Conservation (phyloP, 2,113 vertebrate genomes). For the Onychostoma macrolepis region DNA sequence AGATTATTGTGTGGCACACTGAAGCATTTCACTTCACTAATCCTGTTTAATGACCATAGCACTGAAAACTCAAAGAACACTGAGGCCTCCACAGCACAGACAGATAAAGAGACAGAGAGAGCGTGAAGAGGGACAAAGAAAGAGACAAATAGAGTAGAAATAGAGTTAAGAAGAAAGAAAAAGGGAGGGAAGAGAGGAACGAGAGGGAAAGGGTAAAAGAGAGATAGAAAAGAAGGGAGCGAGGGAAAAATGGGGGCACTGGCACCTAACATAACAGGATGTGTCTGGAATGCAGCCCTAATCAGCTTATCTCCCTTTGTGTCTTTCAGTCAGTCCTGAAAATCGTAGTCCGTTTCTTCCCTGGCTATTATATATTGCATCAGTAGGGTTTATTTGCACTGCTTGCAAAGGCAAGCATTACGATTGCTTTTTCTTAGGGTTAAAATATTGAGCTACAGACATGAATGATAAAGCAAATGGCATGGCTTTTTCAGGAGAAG, state of each 20-base stretch:
- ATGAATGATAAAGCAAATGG: background rate
- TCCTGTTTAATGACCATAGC: conserved; percentile 69
- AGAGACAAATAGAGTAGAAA: background rate
- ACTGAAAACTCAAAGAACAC: conserved; percentile 60
- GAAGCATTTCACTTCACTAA: conserved; percentile 63
- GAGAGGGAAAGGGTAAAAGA: conserved; percentile 45
- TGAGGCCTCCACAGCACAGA: conserved; percentile 40
- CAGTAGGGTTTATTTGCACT: background rate
- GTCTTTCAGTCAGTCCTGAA: conserved; percentile 30
- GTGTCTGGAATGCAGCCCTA: conserved; percentile 66
- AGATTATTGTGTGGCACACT: conserved; percentile 50
- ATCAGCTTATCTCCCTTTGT: conserved; percentile 72
- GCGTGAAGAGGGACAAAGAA: background rate
- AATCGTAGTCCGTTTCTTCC: conserved; percentile 2
- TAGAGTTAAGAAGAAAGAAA: conserved; percentile 31
- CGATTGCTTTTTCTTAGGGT: background rate
- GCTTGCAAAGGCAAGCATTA: background rate
- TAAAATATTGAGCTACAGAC: background rate
- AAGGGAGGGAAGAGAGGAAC: conserved; percentile 41
- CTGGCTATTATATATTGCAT: conserved; percentile 13
- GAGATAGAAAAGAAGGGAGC: conserved; percentile 49
- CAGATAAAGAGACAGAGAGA: conserved; percentile 32
- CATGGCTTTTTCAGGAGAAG: too few relatives aligned
- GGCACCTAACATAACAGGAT: conserved; percentile 64
- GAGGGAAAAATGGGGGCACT: conserved; percentile 39